Evolutionary conservation across 2,797 vertebrate species (phyloP), one percentile per base, ranked within the genome.

Genomic region (Sciaenops ocellatus): DNA sequence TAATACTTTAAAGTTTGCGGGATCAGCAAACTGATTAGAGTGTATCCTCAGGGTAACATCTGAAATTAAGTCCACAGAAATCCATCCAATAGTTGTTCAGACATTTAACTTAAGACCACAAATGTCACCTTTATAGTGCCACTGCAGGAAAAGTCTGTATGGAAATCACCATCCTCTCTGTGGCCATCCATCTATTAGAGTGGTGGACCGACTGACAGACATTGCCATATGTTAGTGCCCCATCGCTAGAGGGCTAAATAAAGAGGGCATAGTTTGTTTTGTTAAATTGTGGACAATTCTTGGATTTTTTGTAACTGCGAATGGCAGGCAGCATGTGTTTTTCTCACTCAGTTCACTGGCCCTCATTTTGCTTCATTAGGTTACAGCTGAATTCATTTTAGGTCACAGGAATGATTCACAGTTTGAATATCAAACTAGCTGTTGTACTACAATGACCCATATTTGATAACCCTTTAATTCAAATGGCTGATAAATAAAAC

Each of bases 381-480:
- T 38, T 73, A 30, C 34, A 67, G 55, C 46, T 28, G n/a, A 2
- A 11, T 10, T 55, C 50, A 51, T 41, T 63, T 51, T 26, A 71
- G 41, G 55, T 61, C 66, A 65, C 16, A 28, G 15, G 5, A 61
- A 24, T 54, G 62, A 60, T 22, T 48, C 10, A 44, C 30, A 55
- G 51, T 52, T 69, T 69, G 52, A 73, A 42, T 20, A 34, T 54
- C 2, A 5, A 54, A 52, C 46, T 24, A 41, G 70, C 38, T 10
- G 26, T 8, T 63, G 18, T 34, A 20, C 28, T 18, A 26, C 0
- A 48, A 17, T 9, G 16, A 62, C 28, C 55, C 24, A 50, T 0
- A n/a, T 26, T 16, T 24, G 3, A 9, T 63, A 15, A 69, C 34
- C 3, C 12, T 55, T 22, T 20, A 46, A 26, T 61, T 76, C 10